Base-by-base conservation (phyloP, 2,113 vertebrate genomes). In the Pteruthius melanotis region DNA sequence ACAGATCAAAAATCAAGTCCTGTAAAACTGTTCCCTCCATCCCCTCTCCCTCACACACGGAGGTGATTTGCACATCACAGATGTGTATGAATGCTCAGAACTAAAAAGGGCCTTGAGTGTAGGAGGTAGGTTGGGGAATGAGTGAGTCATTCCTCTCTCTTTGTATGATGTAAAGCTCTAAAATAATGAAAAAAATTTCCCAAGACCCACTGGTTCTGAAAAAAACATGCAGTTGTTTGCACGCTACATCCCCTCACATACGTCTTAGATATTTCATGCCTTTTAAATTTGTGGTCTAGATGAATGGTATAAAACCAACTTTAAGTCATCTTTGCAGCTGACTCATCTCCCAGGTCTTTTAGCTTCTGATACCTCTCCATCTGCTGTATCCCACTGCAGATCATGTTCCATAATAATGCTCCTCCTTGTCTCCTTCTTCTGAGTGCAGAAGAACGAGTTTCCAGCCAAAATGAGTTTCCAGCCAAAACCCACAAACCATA, bases 71-170 rank as follows among this genome's bases (percentile, higher is more conserved):
- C 54, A 63, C 54, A 61, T 83, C 59, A 71, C 26, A 30, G 37
- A 54, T 69, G 13, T 31, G 9, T 45, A 72, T 44, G 50, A 56
- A 75, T 59, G 39, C 63, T 91, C 53, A 66, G 52, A 86, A 83
- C 54, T 91, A 83, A 93, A 80, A 90, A 66, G 35, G 45, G 44
- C 40, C 11, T 63, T 83, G 71, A 86, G 26, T 63, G 59, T 77
- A 57, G 90, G 87, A 94, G 71, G 75, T 74, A 59, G 54, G n/a
- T 1, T 88, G 39, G 33, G 47, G 35, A 93, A 74, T 63, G 44
- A 75, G 19, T 89, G 91, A 96, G 71, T 96, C 85, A 93, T 77
- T 93, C 50, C 21, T 40, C 19, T 91, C 74, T 87, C 39, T 90
- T 91, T 17, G 42, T 42, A 18, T 93, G 50, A 94, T 39, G 39